Conservation (phyloP, 2,113 vertebrate species). For the Columba janthina region DNA sequence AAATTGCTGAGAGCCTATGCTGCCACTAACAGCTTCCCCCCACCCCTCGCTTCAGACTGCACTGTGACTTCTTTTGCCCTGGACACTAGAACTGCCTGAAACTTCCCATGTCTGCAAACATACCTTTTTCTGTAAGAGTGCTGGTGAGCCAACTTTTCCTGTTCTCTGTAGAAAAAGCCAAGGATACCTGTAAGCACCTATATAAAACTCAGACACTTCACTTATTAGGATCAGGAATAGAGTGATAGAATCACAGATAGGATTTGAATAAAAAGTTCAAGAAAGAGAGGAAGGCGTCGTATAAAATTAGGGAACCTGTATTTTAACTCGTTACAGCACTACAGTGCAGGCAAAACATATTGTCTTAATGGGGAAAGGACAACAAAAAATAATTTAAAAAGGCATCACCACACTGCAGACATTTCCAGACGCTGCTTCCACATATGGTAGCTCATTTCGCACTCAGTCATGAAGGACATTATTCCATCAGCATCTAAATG, state of each 20-base stretch:
- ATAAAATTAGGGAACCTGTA: not conserved
- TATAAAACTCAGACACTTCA: not conserved
- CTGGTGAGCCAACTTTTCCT: not conserved
- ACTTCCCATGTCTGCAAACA: not conserved
- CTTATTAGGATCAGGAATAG: not conserved
- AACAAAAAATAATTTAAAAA: no score
- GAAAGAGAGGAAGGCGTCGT: not conserved
- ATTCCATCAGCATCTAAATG: not conserved
- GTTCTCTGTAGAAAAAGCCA: not conserved
- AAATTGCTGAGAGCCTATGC: not conserved
- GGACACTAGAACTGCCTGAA: not conserved
- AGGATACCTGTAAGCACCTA: not conserved
- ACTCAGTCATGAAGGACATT: not conserved
- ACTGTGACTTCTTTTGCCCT: not conserved
- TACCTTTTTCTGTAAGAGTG: not conserved
- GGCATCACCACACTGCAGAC: not conserved
- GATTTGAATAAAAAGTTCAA: not conserved
- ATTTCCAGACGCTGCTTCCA: not conserved
- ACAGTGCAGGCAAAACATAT: not conserved
- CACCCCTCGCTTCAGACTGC: not conserved
- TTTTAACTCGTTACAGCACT: not conserved
- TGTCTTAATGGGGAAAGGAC: accelerated
- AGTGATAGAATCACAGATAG: not conserved
- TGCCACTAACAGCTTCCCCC: not conserved
- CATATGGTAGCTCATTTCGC: not conserved